Base-by-base conservation (phyloP, 2,113 vertebrate genomes). In the Hippocampus abdominalis region DNA sequence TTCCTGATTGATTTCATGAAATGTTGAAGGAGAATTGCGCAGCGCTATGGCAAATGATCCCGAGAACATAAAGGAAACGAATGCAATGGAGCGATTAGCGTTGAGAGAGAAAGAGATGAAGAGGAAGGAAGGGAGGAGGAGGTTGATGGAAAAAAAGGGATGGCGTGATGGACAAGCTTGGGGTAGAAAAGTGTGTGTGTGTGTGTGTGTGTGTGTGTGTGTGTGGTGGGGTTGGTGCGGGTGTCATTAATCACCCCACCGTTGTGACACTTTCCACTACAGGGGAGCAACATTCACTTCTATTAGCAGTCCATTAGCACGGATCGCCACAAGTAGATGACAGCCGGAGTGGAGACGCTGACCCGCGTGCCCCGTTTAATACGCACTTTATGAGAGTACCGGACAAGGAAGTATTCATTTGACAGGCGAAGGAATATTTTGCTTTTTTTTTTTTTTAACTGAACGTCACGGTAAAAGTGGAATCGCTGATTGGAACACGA, bases 301-400 rank as follows among this genome's bases (percentile, higher is more conserved):
- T 92, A 89, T 94, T 93, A 93, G 79, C 89, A 78, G 73, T 89
- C 93, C 94, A 93, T 95, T 95, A 94, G 93, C 76, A 76, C 84
- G 89, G 86, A 75, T 76, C 82, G 15, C 86, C 78, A 76, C 71
- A 73, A 91, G 89, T 84, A 86, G 89, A 90, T 90, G 86, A 91
- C 88, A 85, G 75, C 78, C 40, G 76, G 78, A 75, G 80, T 78
- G 82, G 74, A 91, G 72, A 20, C 75, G 77, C 81, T 87, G 86
- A 85, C 84, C 84, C 27, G 80, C 78, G 84, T 87, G 74, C 84
- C 82, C 75, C 68, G 72, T 74, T 83, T 76, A 74, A 83, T 77
- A 76, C 75, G 49, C 72, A 71, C 21, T 13, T n/a, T 64, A 40
- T 23, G n/a, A 21, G 66, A 36, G 70, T 66, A 42, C 59, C 51